Conservation (phyloP, 1,140 invertebrate species). For the Achroia grisella region DNA sequence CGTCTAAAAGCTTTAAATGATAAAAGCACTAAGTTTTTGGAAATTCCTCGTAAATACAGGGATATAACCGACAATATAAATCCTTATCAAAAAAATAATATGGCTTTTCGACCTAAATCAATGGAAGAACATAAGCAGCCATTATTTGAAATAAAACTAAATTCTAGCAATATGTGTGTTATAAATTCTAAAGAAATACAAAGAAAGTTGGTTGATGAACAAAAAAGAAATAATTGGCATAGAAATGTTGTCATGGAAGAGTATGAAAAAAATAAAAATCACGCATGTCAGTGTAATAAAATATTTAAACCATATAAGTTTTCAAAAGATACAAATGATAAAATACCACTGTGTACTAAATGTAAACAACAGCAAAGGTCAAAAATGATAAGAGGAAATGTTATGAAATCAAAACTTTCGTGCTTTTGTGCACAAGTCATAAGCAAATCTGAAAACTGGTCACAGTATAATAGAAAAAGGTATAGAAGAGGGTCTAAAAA, state of each 20-base stretch:
- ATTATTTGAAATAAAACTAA: slow-evolving; percentile 31
- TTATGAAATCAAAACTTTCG: not conserved
- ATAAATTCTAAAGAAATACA: slow-evolving; percentile 33
- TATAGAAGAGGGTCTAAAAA: too few species aligned
- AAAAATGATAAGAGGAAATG: not conserved
- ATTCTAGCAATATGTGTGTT: slow-evolving; percentile 29
- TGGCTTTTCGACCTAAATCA: too few species aligned
- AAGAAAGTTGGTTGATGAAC: not conserved
- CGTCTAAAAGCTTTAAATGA: slow-evolving; percentile 20
- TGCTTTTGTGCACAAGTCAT: not conserved
- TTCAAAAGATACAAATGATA: too few species aligned
- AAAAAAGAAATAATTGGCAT: too few species aligned
- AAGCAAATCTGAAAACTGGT: too few species aligned
- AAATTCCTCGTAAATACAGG: slow-evolving; percentile 23
- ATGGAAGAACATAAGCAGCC: slow-evolving; percentile 8
- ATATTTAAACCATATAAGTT: too few species aligned
- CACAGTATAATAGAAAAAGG: too few species aligned
- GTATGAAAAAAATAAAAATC: too few species aligned
- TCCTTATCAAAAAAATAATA: too few species aligned
- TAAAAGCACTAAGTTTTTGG: slow-evolving; percentile 23
- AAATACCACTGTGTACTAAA: too few species aligned
- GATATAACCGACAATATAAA: slow-evolving; percentile 20
- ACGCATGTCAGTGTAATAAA: too few species aligned
- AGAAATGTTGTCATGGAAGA: not conserved
- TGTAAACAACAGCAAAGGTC: too few species aligned